These are phyloP conservation scores for Eulemur rubriventer DNA, from an alignment of 2,797 vertebrate genomes.

Conservation along the genomic window DNA sequence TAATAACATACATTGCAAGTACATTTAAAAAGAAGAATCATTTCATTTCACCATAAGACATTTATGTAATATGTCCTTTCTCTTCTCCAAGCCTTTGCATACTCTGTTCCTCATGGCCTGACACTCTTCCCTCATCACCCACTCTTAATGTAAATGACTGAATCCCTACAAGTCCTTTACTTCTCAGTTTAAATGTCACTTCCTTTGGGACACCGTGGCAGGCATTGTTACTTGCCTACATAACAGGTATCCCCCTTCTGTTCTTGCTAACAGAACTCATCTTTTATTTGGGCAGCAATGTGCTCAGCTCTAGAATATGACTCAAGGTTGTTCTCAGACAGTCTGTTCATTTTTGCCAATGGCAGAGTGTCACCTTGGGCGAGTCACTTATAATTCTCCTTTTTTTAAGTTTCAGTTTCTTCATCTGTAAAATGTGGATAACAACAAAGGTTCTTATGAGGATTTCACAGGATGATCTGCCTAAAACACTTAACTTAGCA, in stretches of 20 bases:
- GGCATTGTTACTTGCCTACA: neutral
- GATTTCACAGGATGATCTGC: neutral
- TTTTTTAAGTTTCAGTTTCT: neutral
- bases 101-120: neutral
- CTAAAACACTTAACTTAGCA: neutral
- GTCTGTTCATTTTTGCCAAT: neutral
- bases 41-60: neutral
- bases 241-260: neutral
- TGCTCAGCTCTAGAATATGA: neutral
- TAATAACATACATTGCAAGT: neutral
- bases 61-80: neutral
- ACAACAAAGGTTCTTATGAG: neutral
- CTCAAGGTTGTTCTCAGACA: neutral
- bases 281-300: neutral
- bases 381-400: neutral
- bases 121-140: neutral
- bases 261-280: neutral
- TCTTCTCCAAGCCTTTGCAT: neutral
- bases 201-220: neutral
- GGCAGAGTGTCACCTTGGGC: neutral
- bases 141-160: neutral
- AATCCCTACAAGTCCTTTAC: neutral
- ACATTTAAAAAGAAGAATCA: neutral
- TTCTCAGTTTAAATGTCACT: neutral
- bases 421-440: neutral